A percentile compares a stretch with the other conserved stretches of the same genome.
These are phyloP conservation scores for Nesoenas mayeri DNA, from an alignment of 2,113 vertebrate genomes.

Conservation along the genomic window DNA sequence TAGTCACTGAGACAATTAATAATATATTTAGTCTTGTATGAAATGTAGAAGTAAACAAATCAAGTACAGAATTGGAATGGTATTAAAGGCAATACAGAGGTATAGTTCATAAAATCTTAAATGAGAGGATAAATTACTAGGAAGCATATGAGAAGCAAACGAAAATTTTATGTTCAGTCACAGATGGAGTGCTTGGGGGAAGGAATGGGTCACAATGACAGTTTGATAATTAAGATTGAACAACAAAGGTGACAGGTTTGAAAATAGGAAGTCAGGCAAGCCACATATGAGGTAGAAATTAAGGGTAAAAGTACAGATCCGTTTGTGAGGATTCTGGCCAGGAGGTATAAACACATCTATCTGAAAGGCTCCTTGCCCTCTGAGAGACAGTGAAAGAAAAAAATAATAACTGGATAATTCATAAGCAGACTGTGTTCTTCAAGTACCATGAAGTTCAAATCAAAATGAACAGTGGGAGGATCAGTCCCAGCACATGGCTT, in stretches of 20 bases:
- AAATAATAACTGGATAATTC: not conserved
- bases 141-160: not conserved
- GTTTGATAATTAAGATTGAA: not conserved
- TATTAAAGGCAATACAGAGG: not conserved
- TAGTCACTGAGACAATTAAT: not conserved
- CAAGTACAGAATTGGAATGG: not conserved
- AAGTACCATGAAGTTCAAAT: not conserved
- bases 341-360: not conserved
- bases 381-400: not conserved
- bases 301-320: not conserved
- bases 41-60: not conserved
- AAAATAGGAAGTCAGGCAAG: not conserved
- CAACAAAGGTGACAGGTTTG: not conserved
- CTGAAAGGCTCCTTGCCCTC: not conserved
- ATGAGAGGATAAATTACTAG: not conserved
- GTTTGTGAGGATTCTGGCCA: not conserved
- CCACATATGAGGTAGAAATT: not conserved
- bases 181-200: not conserved
- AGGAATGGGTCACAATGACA: not conserved
- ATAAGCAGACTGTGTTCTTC: not conserved
- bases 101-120: accelerated
- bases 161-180: not conserved
- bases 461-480: not conserved
- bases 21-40: not conserved
- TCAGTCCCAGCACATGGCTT: not conserved